A percentile compares a stretch with the other conserved stretches of the same genome.
Conservation (phyloP, 2,797 vertebrate genomes). For the Serranus cabrilla region DNA sequence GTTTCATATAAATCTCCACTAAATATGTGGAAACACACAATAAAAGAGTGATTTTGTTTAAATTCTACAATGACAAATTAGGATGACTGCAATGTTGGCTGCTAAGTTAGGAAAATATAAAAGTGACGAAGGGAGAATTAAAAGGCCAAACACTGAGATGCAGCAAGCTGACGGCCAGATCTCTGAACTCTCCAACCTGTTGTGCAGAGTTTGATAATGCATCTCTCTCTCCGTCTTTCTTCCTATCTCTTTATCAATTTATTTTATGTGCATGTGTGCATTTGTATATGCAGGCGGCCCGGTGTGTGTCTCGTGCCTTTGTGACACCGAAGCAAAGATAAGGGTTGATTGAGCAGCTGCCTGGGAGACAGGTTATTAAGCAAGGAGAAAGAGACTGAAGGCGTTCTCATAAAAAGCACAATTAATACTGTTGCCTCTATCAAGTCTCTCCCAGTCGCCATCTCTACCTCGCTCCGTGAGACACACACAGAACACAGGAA, state of each 20-base stretch:
- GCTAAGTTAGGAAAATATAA: constrained; percentile 12
- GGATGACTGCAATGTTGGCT: neutral
- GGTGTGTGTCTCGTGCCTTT: constrained; percentile 52
- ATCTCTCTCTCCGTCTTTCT: constrained; percentile 35
- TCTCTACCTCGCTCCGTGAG: constrained; percentile 73
- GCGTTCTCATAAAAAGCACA: constrained; percentile 83
- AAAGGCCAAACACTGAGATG: constrained; percentile 16
- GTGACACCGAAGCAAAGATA: constrained; percentile 83
- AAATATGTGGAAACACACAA: constrained; percentile 11
- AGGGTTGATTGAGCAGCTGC: constrained; percentile 85
- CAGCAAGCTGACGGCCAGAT: constrained; percentile 21
- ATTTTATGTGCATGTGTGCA: constrained; percentile 41
- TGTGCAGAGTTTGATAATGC: constrained; percentile 33
- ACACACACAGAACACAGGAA: constrained; percentile 84
- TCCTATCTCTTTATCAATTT: constrained; percentile 60
- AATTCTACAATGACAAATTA: constrained; percentile 11
- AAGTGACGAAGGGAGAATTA: constrained; percentile 27
- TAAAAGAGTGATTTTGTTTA: constrained; percentile 4
- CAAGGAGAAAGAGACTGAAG: constrained; percentile 75
- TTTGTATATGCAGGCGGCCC: constrained; percentile 15
- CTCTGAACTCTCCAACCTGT: constrained; percentile 7
- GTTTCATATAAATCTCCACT: constrained; percentile 11
- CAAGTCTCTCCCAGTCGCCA: constrained; percentile 74
- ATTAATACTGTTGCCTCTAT: constrained; percentile 86
- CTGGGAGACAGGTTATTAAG: constrained; percentile 86